A percentile compares a stretch with the other conserved stretches of the same genome.
These are phyloP conservation scores for Hoplostethus mediterraneus DNA, from an alignment of 2,797 vertebrate genomes.

Conservation along the genomic window DNA sequence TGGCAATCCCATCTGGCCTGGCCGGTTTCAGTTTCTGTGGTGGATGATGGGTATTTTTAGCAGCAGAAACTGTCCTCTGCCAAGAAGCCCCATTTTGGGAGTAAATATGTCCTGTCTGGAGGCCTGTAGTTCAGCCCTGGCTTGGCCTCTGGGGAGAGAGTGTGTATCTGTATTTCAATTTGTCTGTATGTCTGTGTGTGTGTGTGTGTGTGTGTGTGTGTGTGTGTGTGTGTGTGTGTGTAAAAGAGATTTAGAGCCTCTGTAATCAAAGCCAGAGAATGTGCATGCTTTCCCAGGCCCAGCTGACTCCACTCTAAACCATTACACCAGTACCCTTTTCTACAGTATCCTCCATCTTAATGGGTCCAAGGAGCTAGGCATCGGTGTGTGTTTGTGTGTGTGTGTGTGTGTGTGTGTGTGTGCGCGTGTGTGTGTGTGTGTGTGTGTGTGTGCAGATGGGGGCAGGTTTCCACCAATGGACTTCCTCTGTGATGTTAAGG, in stretches of 20 bases:
- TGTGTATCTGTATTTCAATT: constrained; percentile 51
- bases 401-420: constrained; percentile 1
- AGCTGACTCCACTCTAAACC: constrained; percentile 68
- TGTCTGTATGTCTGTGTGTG: neutral
- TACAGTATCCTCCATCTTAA: constrained; percentile 32
- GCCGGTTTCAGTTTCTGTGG: constrained; percentile 28
- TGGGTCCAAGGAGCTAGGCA: constrained; percentile 22
- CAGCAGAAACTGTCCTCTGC: constrained; percentile 53
- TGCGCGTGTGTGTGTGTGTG: constrained; percentile 7
- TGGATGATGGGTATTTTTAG: constrained; percentile 65
- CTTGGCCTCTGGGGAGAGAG: constrained; percentile 44
- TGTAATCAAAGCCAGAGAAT: constrained; percentile 73
- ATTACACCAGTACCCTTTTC: constrained; percentile 46
- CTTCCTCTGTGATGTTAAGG: constrained; percentile 25
- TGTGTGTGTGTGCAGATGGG: neutral
- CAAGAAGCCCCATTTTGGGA: constrained; percentile 43
- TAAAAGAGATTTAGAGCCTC: constrained; percentile 63
- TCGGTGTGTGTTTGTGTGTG: neutral
- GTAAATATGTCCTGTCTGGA: constrained; percentile 62
- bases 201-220: constrained; percentile 29
- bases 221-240: constrained; percentile 32
- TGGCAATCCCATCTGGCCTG: constrained; percentile 18
- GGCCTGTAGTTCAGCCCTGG: constrained; percentile 47
- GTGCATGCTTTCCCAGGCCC: constrained; percentile 75
- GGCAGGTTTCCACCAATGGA: constrained; percentile 14